Evolutionary conservation across 1,140 invertebrate species (phyloP).

Genomic region (Drosophila persimilis): DNA sequence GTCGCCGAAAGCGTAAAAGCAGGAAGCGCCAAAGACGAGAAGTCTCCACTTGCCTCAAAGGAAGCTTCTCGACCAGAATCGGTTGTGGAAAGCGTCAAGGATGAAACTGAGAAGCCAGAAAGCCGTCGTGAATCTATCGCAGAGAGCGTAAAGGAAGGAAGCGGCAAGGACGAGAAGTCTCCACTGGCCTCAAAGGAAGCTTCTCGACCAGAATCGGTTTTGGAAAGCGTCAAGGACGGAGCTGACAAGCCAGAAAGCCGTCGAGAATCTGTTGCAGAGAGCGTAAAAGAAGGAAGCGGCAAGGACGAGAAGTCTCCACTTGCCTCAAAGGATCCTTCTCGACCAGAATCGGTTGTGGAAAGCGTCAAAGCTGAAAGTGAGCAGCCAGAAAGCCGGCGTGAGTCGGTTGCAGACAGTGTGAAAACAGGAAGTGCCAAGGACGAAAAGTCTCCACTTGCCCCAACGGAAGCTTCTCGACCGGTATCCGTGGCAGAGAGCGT

Average conservation of each 20-base stretch:
- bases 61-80: constrained; percentile 9
- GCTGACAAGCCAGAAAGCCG: constrained; percentile 9
- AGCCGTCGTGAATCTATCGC: constrained; percentile 21
- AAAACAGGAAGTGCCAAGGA: too few relatives aligned
- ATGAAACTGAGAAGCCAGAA: constrained; percentile 17
- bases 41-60: constrained; percentile 3
- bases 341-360: background rate
- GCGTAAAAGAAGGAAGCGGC: constrained; percentile 21
- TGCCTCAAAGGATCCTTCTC: constrained; percentile 12
- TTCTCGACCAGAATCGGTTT: constrained; percentile 30
- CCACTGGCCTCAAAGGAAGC: constrained; percentile 29
- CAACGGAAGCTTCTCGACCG: too few relatives aligned
- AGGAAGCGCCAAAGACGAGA: constrained; percentile 17
- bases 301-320: constrained; percentile 1
- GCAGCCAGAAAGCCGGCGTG: constrained; percentile 4
- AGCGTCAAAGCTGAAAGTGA: background rate
- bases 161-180: constrained; percentile 32
- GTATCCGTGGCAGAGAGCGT: too few relatives aligned
- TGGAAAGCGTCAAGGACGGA: background rate
- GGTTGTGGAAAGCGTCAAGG: background rate
- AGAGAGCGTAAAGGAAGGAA: constrained; percentile 7
- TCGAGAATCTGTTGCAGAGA: constrained; percentile 33
- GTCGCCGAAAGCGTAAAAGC: constrained; percentile 24
- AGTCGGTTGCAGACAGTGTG: too few relatives aligned
- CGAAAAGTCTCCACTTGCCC: too few relatives aligned